phyloP scores from a whole-genome alignment of 2,888 invertebrate species.

The Hirtodrosophila cameraria region DNA sequence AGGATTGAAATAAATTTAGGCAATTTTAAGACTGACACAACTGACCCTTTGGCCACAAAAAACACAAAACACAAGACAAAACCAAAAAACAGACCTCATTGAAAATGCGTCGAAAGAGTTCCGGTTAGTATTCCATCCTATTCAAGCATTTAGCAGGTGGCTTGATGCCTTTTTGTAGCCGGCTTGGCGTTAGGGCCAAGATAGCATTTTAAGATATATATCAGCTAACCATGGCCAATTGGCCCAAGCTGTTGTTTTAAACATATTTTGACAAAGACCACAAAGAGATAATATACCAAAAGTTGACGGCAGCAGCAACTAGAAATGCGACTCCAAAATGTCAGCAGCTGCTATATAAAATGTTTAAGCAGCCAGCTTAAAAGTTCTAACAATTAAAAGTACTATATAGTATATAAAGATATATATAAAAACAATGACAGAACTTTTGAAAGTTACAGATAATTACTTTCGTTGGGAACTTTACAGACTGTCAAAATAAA shows the following conservation, averaged over 20 bases:
- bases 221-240: conserved; percentile 43
- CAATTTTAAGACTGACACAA: conserved; percentile 58
- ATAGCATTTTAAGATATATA: conserved; percentile 52
- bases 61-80: too few species aligned
- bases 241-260: conserved; percentile 45
- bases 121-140: conserved; percentile 47
- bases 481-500: background rate
- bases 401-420: background rate
- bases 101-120: conserved; percentile 69
- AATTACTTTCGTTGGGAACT: conserved; percentile 36
- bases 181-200: conserved; percentile 65
- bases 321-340: background rate
- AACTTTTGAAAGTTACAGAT: conserved; percentile 39
- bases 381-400: conserved; percentile 59
- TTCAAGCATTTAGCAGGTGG: conserved; percentile 66
- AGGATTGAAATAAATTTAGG: conserved; percentile 79
- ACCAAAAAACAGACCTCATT: conserved; percentile 48
- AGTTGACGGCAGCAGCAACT: conserved; percentile 46
- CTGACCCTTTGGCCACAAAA: conserved; percentile 36
- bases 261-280: conserved; percentile 44
- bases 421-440: conserved; percentile 3
- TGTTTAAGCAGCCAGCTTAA: conserved; percentile 3
- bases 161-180: conserved; percentile 73
- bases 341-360: conserved; percentile 33
- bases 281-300: conserved; percentile 45